Percentiles rank a stretch among this genome's conserved stretches.
phyloP scores from a whole-genome alignment of 2,797 vertebrate species.

The Geotria australis region DNA sequence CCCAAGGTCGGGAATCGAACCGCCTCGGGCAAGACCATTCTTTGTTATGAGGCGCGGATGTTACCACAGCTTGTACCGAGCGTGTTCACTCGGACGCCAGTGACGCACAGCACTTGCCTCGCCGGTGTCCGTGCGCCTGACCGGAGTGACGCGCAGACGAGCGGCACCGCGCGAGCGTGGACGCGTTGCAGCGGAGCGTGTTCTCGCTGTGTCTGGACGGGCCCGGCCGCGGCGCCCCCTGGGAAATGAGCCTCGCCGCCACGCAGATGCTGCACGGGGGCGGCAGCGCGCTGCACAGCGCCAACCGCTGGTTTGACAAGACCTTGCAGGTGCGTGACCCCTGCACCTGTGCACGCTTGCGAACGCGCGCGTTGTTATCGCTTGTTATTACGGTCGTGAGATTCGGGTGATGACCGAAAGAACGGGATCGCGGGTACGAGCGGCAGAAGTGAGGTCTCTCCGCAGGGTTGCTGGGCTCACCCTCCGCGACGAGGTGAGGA shows the following conservation, averaged over 20 bases:
- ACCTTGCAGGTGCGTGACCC: conserved; percentile 23
- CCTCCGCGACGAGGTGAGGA: too few species aligned
- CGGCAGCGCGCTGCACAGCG: conserved; percentile 38
- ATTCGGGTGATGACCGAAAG: too few species aligned
- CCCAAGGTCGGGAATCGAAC: too few species aligned
- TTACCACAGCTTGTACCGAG: too few species aligned
- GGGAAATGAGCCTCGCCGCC: conserved; percentile 32
- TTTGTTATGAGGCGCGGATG: too few species aligned
- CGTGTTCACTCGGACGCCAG: not conserved
- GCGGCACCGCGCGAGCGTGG: conserved; percentile 31
- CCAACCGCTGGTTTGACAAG: conserved; percentile 54
- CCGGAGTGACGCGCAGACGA: conserved; percentile 13
- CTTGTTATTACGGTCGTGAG: too few species aligned
- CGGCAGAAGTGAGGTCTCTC: too few species aligned
- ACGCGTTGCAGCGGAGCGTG: conserved; percentile 24
- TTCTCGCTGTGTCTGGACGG: conserved; percentile 35
- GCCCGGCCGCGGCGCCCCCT: conserved; percentile 32
- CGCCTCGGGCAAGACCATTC: too few species aligned
- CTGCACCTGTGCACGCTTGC: not conserved
- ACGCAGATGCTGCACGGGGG: conserved; percentile 38
- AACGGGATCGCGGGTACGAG: too few species aligned
- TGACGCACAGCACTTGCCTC: not conserved
- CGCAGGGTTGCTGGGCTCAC: too few species aligned
- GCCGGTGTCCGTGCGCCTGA: not conserved
- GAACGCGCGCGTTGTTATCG: not conserved